phyloP scores from a whole-genome alignment of 2,113 vertebrate genomes.

The Caracal caracal region DNA sequence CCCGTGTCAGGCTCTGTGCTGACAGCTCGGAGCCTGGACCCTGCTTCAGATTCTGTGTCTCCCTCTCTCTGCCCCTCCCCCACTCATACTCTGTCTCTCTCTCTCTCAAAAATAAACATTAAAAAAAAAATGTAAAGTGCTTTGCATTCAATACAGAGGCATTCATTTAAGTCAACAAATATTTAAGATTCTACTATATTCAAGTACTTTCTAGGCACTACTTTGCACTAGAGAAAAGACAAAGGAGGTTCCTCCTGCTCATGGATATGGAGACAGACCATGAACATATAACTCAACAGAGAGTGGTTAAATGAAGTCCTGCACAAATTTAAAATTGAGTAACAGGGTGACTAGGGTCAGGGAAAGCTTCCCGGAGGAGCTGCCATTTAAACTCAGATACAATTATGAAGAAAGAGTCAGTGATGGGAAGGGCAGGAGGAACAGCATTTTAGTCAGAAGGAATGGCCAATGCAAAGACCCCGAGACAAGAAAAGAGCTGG shows the following conservation, averaged over 20 bases:
- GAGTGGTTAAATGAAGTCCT: too few species aligned
- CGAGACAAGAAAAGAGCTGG: neutral
- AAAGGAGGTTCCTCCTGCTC: neutral
- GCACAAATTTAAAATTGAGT: neutral
- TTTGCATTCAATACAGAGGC: neutral
- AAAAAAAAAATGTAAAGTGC: neutral
- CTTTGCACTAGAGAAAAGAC: neutral
- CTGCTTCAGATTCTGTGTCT: too few species aligned
- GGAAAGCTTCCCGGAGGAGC: neutral
- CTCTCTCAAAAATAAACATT: too few species aligned
- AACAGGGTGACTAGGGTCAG: neutral
- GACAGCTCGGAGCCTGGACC: too few species aligned
- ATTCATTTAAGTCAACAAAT: constrained; percentile 26
- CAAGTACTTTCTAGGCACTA: neutral
- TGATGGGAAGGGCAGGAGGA: neutral
- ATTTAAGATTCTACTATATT: neutral
- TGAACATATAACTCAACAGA: neutral
- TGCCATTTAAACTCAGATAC: neutral
- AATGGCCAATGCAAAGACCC: neutral
- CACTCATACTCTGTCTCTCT: too few species aligned
- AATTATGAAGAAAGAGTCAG: neutral
- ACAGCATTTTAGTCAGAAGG: neutral
- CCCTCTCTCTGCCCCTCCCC: too few species aligned
- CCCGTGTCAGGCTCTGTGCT: too few species aligned
- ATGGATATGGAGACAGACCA: neutral